Conservation (phyloP, 2,888 invertebrate genomes). For the Seira musarum region DNA sequence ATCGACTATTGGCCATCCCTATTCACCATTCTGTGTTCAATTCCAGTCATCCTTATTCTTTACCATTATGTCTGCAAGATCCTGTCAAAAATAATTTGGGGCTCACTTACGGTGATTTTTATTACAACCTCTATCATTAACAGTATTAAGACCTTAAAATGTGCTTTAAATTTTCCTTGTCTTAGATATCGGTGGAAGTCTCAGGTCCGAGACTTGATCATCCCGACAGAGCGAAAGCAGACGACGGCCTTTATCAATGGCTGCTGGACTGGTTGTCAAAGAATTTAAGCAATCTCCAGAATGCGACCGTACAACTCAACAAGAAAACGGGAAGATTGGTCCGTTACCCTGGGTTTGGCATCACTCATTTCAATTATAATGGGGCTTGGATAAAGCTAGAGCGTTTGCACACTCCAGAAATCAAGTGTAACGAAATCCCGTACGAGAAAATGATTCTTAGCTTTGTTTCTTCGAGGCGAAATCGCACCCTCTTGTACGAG, state of each 20-base stretch:
- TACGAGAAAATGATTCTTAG: conserved; percentile 48
- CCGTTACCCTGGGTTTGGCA: conserved; percentile 45
- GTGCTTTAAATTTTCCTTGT: not conserved
- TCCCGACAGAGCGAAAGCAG: conserved; percentile 11
- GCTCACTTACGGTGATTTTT: conserved; percentile 32
- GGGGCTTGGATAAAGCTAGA: conserved; percentile 42
- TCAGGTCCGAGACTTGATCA: conserved; percentile 43
- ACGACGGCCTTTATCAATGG: conserved; percentile 37
- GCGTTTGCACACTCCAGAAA: conserved; percentile 14
- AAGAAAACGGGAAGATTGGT: conserved; percentile 25
- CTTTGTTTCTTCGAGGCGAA: conserved; percentile 37
- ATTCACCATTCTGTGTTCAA: conserved; percentile 53
- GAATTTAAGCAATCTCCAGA: conserved; percentile 32
- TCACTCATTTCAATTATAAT: conserved; percentile 42
- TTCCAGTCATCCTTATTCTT: conserved; percentile 42
- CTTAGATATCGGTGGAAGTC: conserved; percentile 39
- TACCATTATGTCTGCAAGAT: conserved; percentile 36
- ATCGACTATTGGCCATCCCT: conserved; percentile 40
- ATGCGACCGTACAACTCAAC: conserved; percentile 26
- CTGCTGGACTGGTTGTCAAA: conserved; percentile 42
- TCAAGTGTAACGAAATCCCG: conserved; percentile 1
- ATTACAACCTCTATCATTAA: not conserved
- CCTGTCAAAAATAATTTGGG: conserved; percentile 45
- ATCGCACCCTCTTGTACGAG: conserved; percentile 35
- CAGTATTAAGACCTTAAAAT: not conserved